These are phyloP conservation scores for Vireo griseus DNA, from an alignment of 2,797 vertebrate genomes.

Conservation along the genomic window DNA sequence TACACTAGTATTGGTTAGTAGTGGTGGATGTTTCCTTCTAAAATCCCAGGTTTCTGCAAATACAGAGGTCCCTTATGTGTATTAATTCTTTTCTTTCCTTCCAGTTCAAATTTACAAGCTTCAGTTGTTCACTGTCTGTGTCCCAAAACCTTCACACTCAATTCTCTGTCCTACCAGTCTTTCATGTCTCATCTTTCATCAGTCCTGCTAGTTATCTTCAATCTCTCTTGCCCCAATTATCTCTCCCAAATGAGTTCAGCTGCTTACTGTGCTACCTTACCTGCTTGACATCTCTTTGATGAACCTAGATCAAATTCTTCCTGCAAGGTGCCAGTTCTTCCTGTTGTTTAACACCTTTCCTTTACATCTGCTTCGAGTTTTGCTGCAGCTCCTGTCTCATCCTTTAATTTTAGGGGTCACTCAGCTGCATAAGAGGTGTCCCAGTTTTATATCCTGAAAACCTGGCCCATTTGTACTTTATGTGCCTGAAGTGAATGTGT, in stretches of 20 bases:
- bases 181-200: background rate
- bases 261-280: background rate
- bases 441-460: background rate
- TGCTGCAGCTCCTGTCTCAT: background rate
- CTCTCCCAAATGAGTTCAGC: background rate
- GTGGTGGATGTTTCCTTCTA: background rate
- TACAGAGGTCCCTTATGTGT: background rate
- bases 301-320: background rate
- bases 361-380: background rate
- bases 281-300: background rate
- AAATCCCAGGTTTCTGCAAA: background rate
- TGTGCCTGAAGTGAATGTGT: background rate
- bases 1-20: background rate
- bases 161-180: background rate
- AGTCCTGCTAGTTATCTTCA: background rate
- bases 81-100: background rate
- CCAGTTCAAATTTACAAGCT: background rate
- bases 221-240: background rate
- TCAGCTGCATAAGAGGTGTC: background rate
- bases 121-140: background rate
- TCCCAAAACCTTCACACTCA: background rate
- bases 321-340: background rate
- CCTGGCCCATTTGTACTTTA: background rate
- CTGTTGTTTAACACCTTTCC: background rate
- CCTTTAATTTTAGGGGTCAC: background rate